Evolutionary conservation across 2,888 invertebrate species (phyloP).

Genomic region (Drosophila lutescens): DNA sequence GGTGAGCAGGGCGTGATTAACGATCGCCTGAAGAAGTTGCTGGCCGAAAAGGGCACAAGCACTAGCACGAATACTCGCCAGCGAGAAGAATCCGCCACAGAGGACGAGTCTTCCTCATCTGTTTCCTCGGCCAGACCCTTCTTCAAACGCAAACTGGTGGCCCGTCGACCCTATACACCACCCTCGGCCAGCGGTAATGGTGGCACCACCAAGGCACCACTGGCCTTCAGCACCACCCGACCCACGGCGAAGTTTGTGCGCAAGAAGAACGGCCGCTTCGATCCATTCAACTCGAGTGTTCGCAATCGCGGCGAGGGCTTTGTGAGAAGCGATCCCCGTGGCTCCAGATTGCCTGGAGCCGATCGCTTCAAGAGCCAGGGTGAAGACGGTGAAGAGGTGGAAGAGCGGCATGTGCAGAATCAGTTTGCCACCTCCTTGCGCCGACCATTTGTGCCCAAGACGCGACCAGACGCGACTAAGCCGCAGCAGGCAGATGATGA

Average conservation of each 20-base stretch:
- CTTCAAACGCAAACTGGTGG: slow-evolving; percentile 75
- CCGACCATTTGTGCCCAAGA: slow-evolving; percentile 57
- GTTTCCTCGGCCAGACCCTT: slow-evolving; percentile 52
- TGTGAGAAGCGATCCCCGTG: slow-evolving; percentile 65
- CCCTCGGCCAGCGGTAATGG: slow-evolving; percentile 38
- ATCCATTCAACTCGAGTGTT: slow-evolving; percentile 69
- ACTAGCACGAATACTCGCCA: not conserved
- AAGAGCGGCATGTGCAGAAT: slow-evolving; percentile 30
- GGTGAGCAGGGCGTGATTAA: slow-evolving; percentile 65
- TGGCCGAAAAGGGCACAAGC: slow-evolving; percentile 52
- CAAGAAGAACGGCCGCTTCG: slow-evolving; percentile 72
- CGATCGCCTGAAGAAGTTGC: slow-evolving; percentile 69
- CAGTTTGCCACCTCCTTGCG: slow-evolving; percentile 33
- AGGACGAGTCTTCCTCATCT: slow-evolving; percentile 5
- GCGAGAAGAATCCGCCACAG: not conserved
- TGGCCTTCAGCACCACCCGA: slow-evolving; percentile 46
- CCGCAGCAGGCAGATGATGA: slow-evolving; percentile 8
- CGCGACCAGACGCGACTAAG: slow-evolving; percentile 4
- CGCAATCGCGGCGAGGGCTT: slow-evolving; percentile 68
- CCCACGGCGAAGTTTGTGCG: slow-evolving; percentile 69
- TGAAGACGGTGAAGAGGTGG: slow-evolving; percentile 50
- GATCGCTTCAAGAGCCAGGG: slow-evolving; percentile 68
- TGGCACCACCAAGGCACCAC: slow-evolving; percentile 41
- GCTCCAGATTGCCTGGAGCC: slow-evolving; percentile 58
- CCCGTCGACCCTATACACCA: slow-evolving; percentile 72